Conservation (phyloP, 1,140 invertebrate species). For the Wiebesia pumilae region DNA sequence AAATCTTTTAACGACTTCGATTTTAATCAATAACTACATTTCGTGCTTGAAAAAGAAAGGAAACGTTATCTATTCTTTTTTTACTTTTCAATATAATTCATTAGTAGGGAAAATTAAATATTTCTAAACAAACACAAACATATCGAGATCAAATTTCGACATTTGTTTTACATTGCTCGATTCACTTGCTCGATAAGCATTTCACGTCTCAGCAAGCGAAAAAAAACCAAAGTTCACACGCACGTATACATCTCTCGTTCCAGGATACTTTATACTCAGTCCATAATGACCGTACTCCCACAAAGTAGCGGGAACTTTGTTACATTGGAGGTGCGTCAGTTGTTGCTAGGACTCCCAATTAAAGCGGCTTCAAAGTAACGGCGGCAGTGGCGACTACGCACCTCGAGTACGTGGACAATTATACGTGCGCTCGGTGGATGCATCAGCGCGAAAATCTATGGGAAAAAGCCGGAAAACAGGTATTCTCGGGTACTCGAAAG, state of each 20-base stretch:
- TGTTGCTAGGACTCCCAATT: slow-evolving; percentile 42
- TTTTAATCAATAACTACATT: too few relatives aligned
- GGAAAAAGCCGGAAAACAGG: slow-evolving; percentile 38
- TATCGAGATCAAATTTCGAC: background rate
- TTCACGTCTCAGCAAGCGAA: background rate
- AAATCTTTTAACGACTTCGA: too few relatives aligned
- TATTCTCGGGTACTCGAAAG: background rate
- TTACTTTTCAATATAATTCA: background rate
- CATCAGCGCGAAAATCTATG: slow-evolving; percentile 4
- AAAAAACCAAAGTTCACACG: background rate
- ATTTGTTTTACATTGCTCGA: background rate
- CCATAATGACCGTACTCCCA: background rate
- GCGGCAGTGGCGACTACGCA: background rate
- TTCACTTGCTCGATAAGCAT: background rate
- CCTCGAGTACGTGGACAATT: slow-evolving; percentile 15
- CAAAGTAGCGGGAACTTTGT: background rate
- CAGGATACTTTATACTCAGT: background rate
- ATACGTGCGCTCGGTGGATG: background rate
- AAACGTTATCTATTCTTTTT: too few relatives aligned
- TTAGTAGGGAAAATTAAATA: background rate
- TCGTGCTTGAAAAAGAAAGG: too few relatives aligned
- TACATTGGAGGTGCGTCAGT: slow-evolving; percentile 19
- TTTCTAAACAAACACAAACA: background rate
- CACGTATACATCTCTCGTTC: background rate
- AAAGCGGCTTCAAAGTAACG: slow-evolving; percentile 34